phyloP scores from a whole-genome alignment of 2,113 vertebrate species.

The Physeter macrocephalus region DNA sequence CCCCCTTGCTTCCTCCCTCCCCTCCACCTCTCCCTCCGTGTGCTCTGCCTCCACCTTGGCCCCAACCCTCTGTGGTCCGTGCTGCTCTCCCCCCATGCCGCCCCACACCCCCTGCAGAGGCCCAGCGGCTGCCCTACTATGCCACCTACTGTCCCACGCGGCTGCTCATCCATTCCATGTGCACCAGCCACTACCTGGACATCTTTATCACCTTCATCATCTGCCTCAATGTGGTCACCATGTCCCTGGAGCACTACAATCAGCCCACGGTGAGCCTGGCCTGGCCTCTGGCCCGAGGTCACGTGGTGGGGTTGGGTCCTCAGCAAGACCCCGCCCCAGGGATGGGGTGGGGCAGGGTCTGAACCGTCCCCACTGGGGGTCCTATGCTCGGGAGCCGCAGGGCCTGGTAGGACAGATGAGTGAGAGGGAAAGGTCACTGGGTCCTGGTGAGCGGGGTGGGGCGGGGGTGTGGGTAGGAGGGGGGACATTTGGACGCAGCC shows the following conservation, averaged over 20 bases:
- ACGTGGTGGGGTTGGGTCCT: not conserved
- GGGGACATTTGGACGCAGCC: not conserved
- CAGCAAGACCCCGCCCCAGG: not conserved
- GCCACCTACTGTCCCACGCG: conserved; percentile 91
- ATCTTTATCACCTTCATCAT: conserved; percentile 99
- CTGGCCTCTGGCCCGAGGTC: not conserved
- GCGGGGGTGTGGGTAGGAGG: not conserved
- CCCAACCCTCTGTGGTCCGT: not conserved
- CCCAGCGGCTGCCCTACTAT: conserved; percentile 95
- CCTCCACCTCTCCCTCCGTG: not conserved
- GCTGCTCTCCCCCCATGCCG: conserved; percentile 8
- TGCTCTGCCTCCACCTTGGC: conserved; percentile 13
- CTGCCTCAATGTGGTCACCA: conserved; percentile 98
- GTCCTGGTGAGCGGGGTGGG: not conserved
- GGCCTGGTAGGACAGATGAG: not conserved
- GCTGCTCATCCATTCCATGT: conserved; percentile 96
- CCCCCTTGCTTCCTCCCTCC: not conserved
- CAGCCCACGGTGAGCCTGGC: conserved; percentile 90
- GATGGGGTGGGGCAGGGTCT: not conserved
- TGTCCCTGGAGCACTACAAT: conserved; percentile 98
- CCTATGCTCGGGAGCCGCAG: not conserved
- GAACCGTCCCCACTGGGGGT: not conserved
- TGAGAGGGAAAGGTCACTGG: not conserved
- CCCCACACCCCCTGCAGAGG: conserved; percentile 81
- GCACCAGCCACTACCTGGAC: conserved; percentile 98